Percentiles rank a stretch among this genome's conserved stretches.
phyloP scores from a whole-genome alignment of 2,888 invertebrate species.

The Cheilosia pagana region DNA sequence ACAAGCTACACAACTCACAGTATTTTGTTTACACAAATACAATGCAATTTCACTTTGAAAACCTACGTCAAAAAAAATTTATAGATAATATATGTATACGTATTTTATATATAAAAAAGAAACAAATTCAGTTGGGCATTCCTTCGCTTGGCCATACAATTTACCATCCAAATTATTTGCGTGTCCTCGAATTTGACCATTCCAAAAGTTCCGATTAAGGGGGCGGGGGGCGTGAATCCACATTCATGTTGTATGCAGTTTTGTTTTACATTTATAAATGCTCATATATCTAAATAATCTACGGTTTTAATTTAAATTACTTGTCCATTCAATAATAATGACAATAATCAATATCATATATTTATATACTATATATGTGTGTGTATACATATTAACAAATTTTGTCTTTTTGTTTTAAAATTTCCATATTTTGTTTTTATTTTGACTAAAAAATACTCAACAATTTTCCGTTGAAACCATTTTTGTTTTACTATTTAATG shows the following conservation, averaged over 20 bases:
- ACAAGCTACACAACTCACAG: constrained; percentile 55
- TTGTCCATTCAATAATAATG: constrained; percentile 71
- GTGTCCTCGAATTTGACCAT: constrained; percentile 21
- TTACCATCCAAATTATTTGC: constrained; percentile 16
- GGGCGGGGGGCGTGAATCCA: constrained; percentile 48
- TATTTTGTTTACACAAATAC: not conserved
- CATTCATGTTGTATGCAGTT: constrained; percentile 36
- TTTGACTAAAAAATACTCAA: constrained; percentile 82
- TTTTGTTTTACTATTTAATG: constrained; percentile 77
- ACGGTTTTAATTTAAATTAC: constrained; percentile 60
- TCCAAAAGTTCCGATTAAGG: constrained; percentile 42
- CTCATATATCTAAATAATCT: constrained; percentile 73
- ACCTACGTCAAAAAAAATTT: constrained; percentile 44
- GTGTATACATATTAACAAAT: constrained; percentile 73
- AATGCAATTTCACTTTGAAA: constrained; percentile 24
- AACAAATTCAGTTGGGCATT: constrained; percentile 51
- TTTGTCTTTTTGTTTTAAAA: constrained; percentile 54
- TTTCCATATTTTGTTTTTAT: constrained; percentile 75
- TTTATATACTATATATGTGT: constrained; percentile 68
- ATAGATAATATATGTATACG: constrained; percentile 9
- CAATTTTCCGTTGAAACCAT: constrained; percentile 84
- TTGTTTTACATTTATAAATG: constrained; percentile 61
- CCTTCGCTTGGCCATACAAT: constrained; percentile 65
- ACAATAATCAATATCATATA: constrained; percentile 72
- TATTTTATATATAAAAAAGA: constrained; percentile 5